Conservation (phyloP, 2,113 vertebrate species). For the chimpanzee (Pan troglodytes) region DNA sequence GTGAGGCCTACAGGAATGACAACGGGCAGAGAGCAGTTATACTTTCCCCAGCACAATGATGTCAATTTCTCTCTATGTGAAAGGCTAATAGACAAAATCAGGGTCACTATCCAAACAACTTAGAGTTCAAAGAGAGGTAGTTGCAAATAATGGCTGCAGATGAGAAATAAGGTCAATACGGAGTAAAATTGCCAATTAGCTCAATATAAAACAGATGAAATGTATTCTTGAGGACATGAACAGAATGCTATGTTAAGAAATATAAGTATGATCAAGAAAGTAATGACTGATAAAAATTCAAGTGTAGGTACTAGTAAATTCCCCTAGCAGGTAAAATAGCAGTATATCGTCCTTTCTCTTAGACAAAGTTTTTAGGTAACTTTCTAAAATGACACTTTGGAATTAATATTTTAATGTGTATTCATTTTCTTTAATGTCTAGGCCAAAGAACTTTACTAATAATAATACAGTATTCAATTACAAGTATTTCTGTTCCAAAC, state of each 20-base stretch:
- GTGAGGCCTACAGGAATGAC: neutral
- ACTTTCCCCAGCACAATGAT: neutral
- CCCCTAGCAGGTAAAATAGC: neutral
- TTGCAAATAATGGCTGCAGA: constrained; percentile 20
- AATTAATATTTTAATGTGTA: neutral
- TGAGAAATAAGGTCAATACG: constrained; percentile 53
- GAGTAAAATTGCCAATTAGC: constrained; percentile 61
- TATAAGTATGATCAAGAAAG: constrained; percentile 15
- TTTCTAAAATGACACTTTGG: neutral
- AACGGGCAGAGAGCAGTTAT: neutral
- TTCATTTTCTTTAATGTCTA: neutral
- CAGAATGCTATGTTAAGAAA: constrained; percentile 36
- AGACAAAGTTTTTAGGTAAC: neutral
- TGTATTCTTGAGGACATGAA: constrained; percentile 23
- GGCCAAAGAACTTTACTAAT: neutral
- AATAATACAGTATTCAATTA: neutral
- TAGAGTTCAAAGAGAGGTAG: constrained; percentile 13
- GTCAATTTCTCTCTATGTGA: neutral
- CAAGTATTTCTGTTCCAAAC: constrained; percentile 6
- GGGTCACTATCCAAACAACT: constrained; percentile 30
- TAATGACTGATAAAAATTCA: constrained; percentile 24
- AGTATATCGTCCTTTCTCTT: neutral
- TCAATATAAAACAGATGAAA: constrained; percentile 48
- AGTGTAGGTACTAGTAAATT: neutral
- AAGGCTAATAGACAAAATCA: constrained; percentile 61